Evolutionary conservation across 2,888 invertebrate genomes (phyloP), one percentile per base, ranked within the genome.

Genomic region (Stenoptilia bipunctidactyla): DNA sequence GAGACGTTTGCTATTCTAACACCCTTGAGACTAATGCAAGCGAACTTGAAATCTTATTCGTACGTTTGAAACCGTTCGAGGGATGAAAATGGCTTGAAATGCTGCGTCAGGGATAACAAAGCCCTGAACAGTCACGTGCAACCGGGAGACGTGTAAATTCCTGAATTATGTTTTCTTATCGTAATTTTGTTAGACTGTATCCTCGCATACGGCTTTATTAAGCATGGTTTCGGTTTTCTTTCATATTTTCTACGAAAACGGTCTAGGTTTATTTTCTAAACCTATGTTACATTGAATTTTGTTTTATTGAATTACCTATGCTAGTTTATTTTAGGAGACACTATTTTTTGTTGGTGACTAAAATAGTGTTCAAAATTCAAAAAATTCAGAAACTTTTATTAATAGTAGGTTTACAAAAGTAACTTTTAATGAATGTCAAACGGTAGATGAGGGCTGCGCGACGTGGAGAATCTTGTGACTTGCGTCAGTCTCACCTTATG

Each of bases 11-110:
- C 30, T 30, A 12, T 12, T 30, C 30, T 30, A n/a, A 30, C 30
- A n/a, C 30, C 30, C 30, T 30, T 12, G 30, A n/a, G 30, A n/a
- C 35, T 15, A 40, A 48, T 60, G 51, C 65, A 69, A 44, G 57
- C 55, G 58, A 73, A 66, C 57, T 59, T 63, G 57, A 56, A 58
- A 61, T 71, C 61, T 55, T 52, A 62, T 56, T 63, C 49, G 46
- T 58, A 53, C 52, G 48, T 58, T 56, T 61, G 61, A 62, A 56
- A 51, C 44, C 44, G 47, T 50, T 53, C 54, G 52, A 54, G 49
- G 41, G 52, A 46, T 46, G 50, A 63, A 61, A 61, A 61, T 68
- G 52, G 63, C 62, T 45, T 65, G 56, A 48, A 49, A 46, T 50
- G 64, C 61, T 62, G 61, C 62, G 46, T 64, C 56, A 50, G 61